Percentiles rank a stretch among this genome's conserved stretches.
Conservation (phyloP, 2,113 vertebrate species). For the Sylvia atricapilla region DNA sequence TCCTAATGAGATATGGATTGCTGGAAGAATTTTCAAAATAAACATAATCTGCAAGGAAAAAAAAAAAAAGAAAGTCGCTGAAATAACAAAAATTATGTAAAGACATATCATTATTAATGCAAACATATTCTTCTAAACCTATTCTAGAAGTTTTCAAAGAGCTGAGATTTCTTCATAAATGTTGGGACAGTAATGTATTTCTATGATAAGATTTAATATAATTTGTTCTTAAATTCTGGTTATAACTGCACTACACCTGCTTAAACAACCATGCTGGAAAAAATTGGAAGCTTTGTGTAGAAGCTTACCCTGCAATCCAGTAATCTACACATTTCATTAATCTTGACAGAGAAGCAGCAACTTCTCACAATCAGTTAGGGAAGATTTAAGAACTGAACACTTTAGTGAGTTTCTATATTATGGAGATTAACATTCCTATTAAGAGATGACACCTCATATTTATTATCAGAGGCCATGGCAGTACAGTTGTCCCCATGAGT, state of each 20-base stretch:
- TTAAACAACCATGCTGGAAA: not conserved
- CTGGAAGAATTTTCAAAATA: constrained; percentile 99
- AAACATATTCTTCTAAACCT: not conserved
- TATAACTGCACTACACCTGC: not conserved
- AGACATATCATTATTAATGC: not conserved
- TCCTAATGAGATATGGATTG: constrained; percentile 96
- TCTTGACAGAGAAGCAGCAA: not conserved
- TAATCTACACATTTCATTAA: not conserved
- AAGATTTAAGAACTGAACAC: not conserved
- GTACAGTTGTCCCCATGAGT: not conserved
- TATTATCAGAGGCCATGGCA: not conserved
- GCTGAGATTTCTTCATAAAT: not conserved
- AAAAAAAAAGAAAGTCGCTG: constrained; percentile 21
- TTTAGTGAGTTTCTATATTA: not conserved
- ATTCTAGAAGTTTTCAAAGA: not conserved
- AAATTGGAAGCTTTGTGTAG: not conserved
- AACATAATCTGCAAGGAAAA: constrained; percentile 89
- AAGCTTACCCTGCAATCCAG: not conserved
- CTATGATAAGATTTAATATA: not conserved
- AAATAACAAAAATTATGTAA: not conserved
- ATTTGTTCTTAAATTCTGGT: not conserved
- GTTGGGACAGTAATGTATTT: not conserved
- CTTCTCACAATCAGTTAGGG: not conserved
- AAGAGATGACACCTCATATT: not conserved
- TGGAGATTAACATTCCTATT: not conserved